Evolutionary conservation across 2,113 vertebrate genomes (phyloP).

Genomic region (Bos indicus): DNA sequence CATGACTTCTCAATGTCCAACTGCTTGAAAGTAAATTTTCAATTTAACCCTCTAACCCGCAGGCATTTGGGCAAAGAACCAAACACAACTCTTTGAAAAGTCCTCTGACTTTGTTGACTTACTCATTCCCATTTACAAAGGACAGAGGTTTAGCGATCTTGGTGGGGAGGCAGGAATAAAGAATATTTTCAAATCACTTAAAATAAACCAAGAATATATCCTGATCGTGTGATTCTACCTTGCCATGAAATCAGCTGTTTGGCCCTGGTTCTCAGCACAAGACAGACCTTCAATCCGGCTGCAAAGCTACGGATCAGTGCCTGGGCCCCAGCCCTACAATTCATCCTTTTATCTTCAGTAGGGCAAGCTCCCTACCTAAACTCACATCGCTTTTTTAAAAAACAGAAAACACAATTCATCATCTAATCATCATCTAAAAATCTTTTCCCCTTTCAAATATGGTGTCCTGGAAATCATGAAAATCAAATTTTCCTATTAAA

Average conservation of each 20-base stretch:
- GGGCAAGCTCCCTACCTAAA: not conserved
- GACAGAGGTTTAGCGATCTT: not conserved
- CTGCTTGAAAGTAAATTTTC: not conserved
- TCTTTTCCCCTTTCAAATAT: not conserved
- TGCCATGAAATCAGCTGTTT: not conserved
- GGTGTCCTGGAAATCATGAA: not conserved
- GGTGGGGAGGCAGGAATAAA: not conserved
- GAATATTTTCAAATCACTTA: not conserved
- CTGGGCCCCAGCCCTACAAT: fast-evolving
- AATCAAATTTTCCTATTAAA: not conserved
- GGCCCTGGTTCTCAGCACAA: not conserved
- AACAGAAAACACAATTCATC: not conserved
- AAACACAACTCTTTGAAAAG: slow-evolving; percentile 27
- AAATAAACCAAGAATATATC: not conserved
- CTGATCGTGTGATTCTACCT: not conserved
- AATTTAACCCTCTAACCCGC: slow-evolving; percentile 44
- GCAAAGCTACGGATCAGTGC: not conserved
- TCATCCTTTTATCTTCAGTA: not conserved
- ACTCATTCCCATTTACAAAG: not conserved
- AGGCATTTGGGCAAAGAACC: slow-evolving; percentile 23
- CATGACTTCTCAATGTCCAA: not conserved
- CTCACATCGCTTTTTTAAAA: not conserved
- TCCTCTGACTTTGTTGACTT: not conserved
- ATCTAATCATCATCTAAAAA: not conserved
- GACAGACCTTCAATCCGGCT: not conserved